Evolutionary conservation across 2,888 invertebrate species (phyloP), one percentile per base, ranked within the genome.

Genomic region (Drosophila bunnanda): DNA sequence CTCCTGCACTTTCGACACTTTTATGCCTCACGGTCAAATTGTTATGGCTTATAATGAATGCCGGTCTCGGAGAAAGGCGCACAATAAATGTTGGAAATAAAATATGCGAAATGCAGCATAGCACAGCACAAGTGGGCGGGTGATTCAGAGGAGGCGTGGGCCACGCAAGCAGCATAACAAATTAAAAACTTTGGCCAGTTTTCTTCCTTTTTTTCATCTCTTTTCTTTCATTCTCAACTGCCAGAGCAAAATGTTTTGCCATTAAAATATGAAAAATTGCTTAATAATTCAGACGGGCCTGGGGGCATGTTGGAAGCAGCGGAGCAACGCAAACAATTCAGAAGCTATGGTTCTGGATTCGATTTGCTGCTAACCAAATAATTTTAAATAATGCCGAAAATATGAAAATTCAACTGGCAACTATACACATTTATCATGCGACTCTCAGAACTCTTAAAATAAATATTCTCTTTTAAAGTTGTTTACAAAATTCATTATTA

Each of bases 231-330:
- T 36, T 50, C 17, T 39, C 64, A 39, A 41, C 56, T 65, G 56
- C 55, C 76, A 70, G 32, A 22, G 65, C 89, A 79, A 83, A 83
- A 83, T 83, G 89, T 87, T 89, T 86, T 79, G 66, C 85, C 79
- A 89, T 83, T 89, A 81, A 82, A 83, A 83, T 72, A 84, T 89
- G 89, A 83, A 87, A 89, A 89, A 83, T 87, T 87, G 79, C 75
- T 81, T 79, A 84, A 89, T 83, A 89, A 83, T 73, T 88, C 78
- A 50, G 56, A 61, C 28, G 36, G 58, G 59, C 76, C 56, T 34
- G 34, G 48, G 62, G 72, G 83, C 86, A 70, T 48, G 70, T 65
- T 75, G 67, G 75, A 41, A 52, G 46, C 48, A 34, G 39, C 13
- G n/a, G 32, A 32, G 32, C 32, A 34, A 52, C 22, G 50, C 38